Evolutionary conservation across 2,888 invertebrate genomes (phyloP), one percentile per base, ranked within the genome.

Genomic region (Chesias legatella): DNA sequence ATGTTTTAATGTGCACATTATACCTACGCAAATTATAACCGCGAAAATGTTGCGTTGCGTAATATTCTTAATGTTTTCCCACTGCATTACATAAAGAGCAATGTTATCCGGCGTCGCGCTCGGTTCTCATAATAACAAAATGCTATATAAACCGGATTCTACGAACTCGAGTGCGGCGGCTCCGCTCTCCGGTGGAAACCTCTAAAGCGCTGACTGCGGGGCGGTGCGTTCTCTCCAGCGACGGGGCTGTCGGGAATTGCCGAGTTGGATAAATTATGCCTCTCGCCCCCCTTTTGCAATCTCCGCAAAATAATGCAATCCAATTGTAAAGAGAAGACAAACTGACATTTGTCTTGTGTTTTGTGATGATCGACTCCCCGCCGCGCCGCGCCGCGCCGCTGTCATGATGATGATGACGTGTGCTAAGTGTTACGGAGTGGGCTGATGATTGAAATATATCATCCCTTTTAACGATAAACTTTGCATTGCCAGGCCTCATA

Each of bases 81-180:
- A 56, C 60, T 65, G 67, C 63, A 73, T 76, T 65, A 67, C 63
- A 73, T 76, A 80, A 77, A 74, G 74, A 74, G 70, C 71, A 73
- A 81, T n/a, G 71, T 76, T 79, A 76, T 75, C 72, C 64, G 64
- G 67, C 65, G 67, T n/a, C n/a, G 72, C 65, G 63, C 67, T 71
- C 67, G 63, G 67, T 72, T 73, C 69, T 74, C 68, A 75, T 79
- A 81, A 79, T 79, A 81, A 80, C 82, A 79, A 79, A 80, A 79
- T 83, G 80, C 79, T 72, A 78, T 84, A 82, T 79, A 74, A 76
- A 79, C 73, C 66, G 79, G 79, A 82, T 82, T 84, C 84, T 72
- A 73, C 60, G 72, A 82, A 83, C 77, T 84, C 82, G 74, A 74
- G 71, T 75, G 73, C 67, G 70, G 76, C 74, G 68, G 63, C 68